Evolutionary conservation across 1,140 invertebrate species (phyloP).

Genomic region (Matsumurasca onukii): DNA sequence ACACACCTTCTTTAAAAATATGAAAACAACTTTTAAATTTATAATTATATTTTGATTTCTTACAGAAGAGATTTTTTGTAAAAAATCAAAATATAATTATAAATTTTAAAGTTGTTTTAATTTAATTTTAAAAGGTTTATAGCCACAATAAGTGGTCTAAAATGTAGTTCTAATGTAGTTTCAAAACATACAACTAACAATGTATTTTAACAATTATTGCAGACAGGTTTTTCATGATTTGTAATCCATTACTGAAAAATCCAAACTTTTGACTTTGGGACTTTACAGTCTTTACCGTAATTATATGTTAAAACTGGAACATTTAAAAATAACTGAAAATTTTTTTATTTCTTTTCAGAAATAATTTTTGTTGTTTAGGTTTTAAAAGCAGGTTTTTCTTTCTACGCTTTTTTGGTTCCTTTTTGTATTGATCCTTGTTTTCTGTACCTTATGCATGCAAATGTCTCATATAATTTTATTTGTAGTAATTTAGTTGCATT

Average conservation of each 20-base stretch:
- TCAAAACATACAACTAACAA: not conserved
- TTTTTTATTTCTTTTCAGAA: not conserved
- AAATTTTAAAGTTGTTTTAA: too few species aligned
- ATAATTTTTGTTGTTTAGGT: not conserved
- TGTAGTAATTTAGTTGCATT: too few species aligned
- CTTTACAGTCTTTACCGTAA: not conserved
- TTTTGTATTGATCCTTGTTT: too few species aligned
- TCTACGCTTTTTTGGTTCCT: too few species aligned
- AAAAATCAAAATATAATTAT: too few species aligned
- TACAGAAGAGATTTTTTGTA: too few species aligned
- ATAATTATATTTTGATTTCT: too few species aligned
- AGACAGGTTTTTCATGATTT: not conserved
- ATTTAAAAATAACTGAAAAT: not conserved
- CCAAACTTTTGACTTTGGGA: not conserved
- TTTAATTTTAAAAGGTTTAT: not conserved
- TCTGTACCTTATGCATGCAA: too few species aligned
- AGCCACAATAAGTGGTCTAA: not conserved
- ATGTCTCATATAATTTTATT: too few species aligned
- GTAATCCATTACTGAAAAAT: not conserved
- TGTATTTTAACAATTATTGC: not conserved
- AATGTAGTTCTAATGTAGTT: not conserved
- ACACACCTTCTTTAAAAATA: too few species aligned
- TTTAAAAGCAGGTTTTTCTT: too few species aligned
- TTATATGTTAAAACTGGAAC: not conserved
- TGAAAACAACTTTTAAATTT: too few species aligned